Conservation (phyloP, 2,888 invertebrate genomes). For the Arrhopalites spinosus region DNA sequence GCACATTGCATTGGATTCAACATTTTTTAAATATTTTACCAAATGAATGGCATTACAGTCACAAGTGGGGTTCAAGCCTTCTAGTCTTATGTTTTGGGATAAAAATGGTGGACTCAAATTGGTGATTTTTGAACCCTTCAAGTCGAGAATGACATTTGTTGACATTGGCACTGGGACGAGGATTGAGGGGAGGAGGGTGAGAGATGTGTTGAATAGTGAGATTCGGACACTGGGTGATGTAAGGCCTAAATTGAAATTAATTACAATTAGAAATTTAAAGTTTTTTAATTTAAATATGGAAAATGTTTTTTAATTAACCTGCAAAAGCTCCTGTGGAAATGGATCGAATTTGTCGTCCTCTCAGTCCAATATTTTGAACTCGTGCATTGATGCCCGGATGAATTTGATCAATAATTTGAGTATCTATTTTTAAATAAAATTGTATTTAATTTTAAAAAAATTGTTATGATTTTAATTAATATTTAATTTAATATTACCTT, state of each 20-base stretch:
- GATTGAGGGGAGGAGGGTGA: slow-evolving; percentile 77
- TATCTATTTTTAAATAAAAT: too few species aligned
- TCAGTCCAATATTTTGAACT: slow-evolving; percentile 51
- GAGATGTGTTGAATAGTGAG: slow-evolving; percentile 77
- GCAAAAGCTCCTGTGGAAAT: slow-evolving; percentile 83
- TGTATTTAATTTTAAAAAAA: too few species aligned
- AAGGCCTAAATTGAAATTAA: slow-evolving; percentile 58
- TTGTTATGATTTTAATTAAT: too few species aligned
- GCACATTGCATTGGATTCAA: slow-evolving; percentile 51
- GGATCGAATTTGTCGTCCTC: slow-evolving; percentile 60
- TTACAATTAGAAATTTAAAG: neutral
- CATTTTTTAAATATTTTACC: slow-evolving; percentile 51
- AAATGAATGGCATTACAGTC: slow-evolving; percentile 72
- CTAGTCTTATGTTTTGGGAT: slow-evolving; percentile 79
- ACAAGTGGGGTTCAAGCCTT: slow-evolving; percentile 80
- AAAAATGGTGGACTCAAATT: slow-evolving; percentile 79
- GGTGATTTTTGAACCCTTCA: slow-evolving; percentile 76
- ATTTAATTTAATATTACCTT: too few species aligned
- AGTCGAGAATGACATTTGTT: slow-evolving; percentile 76
- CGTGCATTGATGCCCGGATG: slow-evolving; percentile 63
- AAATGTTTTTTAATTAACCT: slow-evolving; percentile 61
- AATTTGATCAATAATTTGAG: slow-evolving; percentile 72
- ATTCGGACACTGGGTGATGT: slow-evolving; percentile 74
- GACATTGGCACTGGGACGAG: slow-evolving; percentile 85
- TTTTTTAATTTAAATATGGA: too few species aligned